Percentiles rank a stretch among this genome's conserved stretches.
Evolutionary conservation across 2,888 invertebrate genomes (phyloP).

Genomic region (Folsomia candida): DNA sequence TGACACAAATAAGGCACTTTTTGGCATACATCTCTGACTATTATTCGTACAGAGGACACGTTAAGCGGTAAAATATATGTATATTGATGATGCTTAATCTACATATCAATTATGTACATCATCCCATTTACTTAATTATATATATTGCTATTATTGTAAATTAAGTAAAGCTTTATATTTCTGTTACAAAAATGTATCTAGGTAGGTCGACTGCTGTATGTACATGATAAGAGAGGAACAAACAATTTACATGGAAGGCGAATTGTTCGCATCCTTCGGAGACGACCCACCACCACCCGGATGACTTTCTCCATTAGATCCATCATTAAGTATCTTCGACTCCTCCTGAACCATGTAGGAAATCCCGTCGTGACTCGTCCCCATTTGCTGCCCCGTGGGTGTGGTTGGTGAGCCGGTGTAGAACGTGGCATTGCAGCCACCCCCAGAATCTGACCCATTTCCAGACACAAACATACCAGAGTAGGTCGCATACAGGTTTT

Average conservation of each 20-base stretch:
- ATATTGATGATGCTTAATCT: too few species aligned
- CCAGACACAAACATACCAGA: slow-evolving; percentile 39
- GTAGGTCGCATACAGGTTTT: slow-evolving; percentile 43
- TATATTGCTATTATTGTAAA: too few species aligned
- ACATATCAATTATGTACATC: too few species aligned
- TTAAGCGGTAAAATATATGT: too few species aligned
- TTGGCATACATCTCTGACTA: background rate
- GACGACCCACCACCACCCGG: too few species aligned
- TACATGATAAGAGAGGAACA: background rate
- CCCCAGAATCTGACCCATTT: slow-evolving; percentile 15
- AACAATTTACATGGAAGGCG: slow-evolving; percentile 26
- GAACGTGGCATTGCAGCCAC: slow-evolving; percentile 31
- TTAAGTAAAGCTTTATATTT: too few species aligned
- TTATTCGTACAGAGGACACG: too few species aligned
- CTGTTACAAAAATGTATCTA: too few species aligned
- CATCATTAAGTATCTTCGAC: slow-evolving; percentile 39
- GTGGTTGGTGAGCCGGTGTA: slow-evolving; percentile 35
- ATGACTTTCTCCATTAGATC: slow-evolving; percentile 36
- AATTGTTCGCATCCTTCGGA: too few species aligned
- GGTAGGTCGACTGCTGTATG: background rate
- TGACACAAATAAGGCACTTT: background rate
- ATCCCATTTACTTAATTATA: too few species aligned
- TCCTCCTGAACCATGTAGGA: slow-evolving; percentile 45
- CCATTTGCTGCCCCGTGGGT: slow-evolving; percentile 28
- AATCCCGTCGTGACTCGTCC: slow-evolving; percentile 41